phyloP scores from a whole-genome alignment of 2,888 invertebrate genomes.

The Phrixothrix hirtus region DNA sequence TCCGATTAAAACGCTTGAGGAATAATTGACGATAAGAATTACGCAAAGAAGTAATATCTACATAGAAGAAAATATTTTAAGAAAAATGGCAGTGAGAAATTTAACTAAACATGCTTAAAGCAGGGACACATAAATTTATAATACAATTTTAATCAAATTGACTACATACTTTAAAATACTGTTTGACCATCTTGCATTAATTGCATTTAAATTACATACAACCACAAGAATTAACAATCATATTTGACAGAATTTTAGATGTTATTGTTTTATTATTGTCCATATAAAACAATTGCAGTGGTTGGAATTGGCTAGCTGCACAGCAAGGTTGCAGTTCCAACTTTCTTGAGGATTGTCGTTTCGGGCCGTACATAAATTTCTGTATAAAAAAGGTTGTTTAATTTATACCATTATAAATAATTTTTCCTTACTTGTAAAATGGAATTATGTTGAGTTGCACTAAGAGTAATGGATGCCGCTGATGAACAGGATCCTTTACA shows the following conservation, averaged over 20 bases:
- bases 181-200: not conserved
- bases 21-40: too few species aligned
- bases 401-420: too few species aligned
- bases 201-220: conserved; percentile 66
- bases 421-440: conserved; percentile 77
- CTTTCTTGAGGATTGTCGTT: conserved; percentile 52
- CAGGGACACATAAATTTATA: not conserved
- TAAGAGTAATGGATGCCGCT: conserved; percentile 70
- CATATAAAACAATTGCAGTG: conserved; percentile 78
- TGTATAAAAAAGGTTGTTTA: conserved; percentile 51
- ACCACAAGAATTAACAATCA: conserved; percentile 90
- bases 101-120: not conserved
- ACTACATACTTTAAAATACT: not conserved
- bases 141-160: not conserved
- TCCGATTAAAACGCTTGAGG: too few species aligned
- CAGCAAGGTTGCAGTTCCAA: conserved; percentile 82
- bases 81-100: too few species aligned
- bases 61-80: too few species aligned
- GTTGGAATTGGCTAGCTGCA: conserved; percentile 80
- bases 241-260: conserved; percentile 80
- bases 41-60: too few species aligned
- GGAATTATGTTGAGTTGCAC: conserved; percentile 69
- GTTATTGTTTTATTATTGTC: conserved; percentile 79
- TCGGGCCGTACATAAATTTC: conserved; percentile 68
- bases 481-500: conserved; percentile 81